Evolutionary conservation across 2,797 vertebrate genomes (phyloP).

Genomic region (Corythornis leucogaster): DNA sequence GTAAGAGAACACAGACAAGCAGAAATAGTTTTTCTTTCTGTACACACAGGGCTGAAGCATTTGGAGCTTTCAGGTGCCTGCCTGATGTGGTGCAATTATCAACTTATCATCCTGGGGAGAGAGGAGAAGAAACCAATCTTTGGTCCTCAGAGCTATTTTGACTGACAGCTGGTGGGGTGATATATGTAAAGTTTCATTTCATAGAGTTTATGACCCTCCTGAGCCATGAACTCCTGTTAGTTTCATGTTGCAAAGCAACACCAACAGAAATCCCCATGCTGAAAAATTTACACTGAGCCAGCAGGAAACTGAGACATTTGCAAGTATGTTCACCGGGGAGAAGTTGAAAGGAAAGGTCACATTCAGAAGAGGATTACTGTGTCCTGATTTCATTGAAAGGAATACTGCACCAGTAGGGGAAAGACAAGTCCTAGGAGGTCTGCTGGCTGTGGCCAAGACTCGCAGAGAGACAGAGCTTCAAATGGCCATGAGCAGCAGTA

Average conservation of each 20-base stretch:
- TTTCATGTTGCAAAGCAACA: neutral
- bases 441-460: neutral
- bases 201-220: neutral
- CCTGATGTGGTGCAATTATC: neutral
- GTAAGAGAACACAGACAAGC: neutral
- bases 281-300: constrained; percentile 41
- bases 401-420: neutral
- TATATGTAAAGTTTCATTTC: neutral
- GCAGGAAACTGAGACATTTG: constrained; percentile 29
- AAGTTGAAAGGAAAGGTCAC: constrained; percentile 40
- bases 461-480: neutral
- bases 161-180: neutral
- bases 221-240: neutral
- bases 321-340: neutral
- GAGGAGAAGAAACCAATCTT: neutral
- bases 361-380: neutral
- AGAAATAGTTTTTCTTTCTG: neutral
- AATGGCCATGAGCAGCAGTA: neutral
- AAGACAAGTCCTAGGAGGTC: neutral
- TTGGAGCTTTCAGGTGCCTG: neutral
- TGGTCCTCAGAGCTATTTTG: neutral
- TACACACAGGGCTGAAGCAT: neutral
- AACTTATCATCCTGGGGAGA: neutral
- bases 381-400: neutral
- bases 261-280: neutral